Conservation (phyloP, 2,888 invertebrate genomes). For the Lasioglossum pauxillum region DNA sequence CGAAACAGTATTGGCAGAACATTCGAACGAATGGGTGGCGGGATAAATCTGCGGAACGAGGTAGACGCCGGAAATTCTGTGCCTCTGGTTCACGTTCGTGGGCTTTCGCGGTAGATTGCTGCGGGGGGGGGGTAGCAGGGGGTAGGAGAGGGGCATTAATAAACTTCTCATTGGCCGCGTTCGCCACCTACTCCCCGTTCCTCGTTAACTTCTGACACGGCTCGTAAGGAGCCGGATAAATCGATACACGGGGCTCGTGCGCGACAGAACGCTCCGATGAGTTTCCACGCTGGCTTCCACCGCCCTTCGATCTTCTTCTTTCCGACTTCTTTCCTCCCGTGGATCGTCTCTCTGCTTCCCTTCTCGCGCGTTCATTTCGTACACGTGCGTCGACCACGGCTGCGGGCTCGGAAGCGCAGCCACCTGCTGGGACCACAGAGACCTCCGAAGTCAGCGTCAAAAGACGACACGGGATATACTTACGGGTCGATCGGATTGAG, state of each 20-base stretch:
- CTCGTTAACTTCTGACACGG: constrained; percentile 50
- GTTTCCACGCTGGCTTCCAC: constrained; percentile 23
- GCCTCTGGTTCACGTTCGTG: not conserved
- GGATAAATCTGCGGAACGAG: not conserved
- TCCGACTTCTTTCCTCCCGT: not conserved
- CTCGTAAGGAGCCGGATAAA: constrained; percentile 41
- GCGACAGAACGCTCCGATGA: constrained; percentile 37
- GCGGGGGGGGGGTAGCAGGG: constrained; percentile 7
- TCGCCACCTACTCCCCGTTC: constrained; percentile 25
- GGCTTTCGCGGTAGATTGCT: constrained; percentile 37
- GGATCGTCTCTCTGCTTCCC: not conserved
- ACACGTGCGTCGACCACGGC: constrained; percentile 54
- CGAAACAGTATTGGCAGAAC: not conserved
- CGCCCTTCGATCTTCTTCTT: constrained; percentile 5
- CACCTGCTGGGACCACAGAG: not conserved
- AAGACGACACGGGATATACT: not conserved
- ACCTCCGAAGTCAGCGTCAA: not conserved
- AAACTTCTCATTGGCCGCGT: constrained; percentile 12
- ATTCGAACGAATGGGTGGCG: not conserved
- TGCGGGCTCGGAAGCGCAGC: constrained; percentile 51
- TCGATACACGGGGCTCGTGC: constrained; percentile 47
- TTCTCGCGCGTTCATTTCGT: constrained; percentile 51
- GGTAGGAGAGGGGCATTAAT: constrained; percentile 24
- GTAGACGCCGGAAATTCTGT: not conserved
- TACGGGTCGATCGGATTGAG: not conserved